phyloP scores from a whole-genome alignment of 1,140 invertebrate genomes.

The Eriosoma lanigerum region DNA sequence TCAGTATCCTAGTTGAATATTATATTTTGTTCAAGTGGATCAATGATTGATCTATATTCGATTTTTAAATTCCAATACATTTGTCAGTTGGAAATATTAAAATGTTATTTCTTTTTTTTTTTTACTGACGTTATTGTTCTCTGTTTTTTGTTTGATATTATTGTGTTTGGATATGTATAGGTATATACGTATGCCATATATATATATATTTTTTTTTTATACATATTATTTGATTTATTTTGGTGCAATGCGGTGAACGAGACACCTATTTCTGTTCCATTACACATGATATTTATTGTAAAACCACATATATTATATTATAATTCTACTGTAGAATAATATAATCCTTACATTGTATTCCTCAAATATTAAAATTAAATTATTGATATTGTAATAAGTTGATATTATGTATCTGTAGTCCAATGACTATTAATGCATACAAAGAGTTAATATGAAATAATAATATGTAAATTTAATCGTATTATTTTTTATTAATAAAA shows the following conservation, averaged over 20 bases:
- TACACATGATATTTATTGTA: constrained; percentile 7
- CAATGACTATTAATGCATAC: too few species aligned
- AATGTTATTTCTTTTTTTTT: background rate
- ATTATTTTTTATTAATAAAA: too few species aligned
- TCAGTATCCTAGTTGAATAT: background rate
- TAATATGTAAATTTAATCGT: too few species aligned
- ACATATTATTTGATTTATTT: constrained; percentile 32
- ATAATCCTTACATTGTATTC: too few species aligned
- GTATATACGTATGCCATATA: background rate
- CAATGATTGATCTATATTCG: background rate
- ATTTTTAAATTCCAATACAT: background rate
- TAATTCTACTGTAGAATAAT: background rate
- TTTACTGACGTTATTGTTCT: constrained; percentile 20
- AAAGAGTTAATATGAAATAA: too few species aligned
- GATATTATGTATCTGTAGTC: too few species aligned
- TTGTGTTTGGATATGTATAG: constrained; percentile 20
- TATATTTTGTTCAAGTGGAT: background rate
- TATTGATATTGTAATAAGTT: too few species aligned
- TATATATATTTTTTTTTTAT: background rate
- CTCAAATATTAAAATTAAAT: too few species aligned
- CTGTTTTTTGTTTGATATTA: constrained; percentile 12
- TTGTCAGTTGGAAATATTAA: background rate
- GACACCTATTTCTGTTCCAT: background rate
- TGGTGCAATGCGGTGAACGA: constrained; percentile 17
- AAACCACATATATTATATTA: background rate